Evolutionary conservation across 2,888 invertebrate species (phyloP).

Genomic region (Bruchidius siliquastri): DNA sequence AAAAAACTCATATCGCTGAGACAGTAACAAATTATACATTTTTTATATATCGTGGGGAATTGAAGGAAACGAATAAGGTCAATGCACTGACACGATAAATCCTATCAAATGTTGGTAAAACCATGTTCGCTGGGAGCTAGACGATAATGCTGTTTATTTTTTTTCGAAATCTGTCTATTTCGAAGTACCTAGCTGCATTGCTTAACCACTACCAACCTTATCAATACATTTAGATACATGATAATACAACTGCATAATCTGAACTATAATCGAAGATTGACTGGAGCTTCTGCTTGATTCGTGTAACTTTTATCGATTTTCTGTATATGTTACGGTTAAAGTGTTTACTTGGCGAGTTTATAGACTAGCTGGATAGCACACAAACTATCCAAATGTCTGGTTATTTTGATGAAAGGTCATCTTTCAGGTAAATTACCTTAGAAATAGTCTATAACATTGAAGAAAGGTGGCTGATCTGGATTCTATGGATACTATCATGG

Average conservation of each 20-base stretch:
- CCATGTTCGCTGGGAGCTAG: background rate
- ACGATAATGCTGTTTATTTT: background rate
- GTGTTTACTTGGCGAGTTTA: no score
- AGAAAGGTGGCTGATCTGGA: no score
- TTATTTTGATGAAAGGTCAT: no score
- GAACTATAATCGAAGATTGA: no score
- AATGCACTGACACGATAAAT: background rate
- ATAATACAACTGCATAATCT: background rate
- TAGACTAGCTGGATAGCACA: no score
- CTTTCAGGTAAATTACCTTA: no score
- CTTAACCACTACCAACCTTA: background rate
- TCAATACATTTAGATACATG: background rate
- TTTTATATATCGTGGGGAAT: background rate
- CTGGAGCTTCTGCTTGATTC: no score
- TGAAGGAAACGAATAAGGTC: background rate
- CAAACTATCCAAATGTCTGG: no score
- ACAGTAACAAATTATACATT: background rate
- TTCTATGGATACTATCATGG: no score
- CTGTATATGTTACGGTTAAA: no score
- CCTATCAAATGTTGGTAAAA: background rate
- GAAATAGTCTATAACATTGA: no score
- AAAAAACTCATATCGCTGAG: background rate
- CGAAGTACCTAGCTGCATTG: background rate
- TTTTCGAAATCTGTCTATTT: background rate
- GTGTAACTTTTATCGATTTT: no score